Conservation (phyloP, 2,113 vertebrate genomes). For the Ahaetulla prasina region DNA sequence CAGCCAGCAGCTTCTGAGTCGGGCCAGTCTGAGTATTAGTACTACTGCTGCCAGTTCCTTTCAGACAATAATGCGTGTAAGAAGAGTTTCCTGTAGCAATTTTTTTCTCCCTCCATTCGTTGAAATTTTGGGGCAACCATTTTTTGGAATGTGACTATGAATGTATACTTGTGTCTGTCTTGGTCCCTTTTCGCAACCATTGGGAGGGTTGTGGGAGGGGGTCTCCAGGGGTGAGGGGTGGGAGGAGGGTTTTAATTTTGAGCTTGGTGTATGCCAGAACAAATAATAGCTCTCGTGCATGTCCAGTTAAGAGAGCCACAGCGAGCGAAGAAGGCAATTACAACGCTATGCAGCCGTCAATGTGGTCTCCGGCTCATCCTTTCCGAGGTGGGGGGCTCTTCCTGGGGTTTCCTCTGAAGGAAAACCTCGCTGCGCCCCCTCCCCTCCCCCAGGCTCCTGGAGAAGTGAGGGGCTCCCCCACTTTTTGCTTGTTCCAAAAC, state of each 20-base stretch:
- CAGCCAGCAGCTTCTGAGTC: background rate
- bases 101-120: too few relatives aligned
- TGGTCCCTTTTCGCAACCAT: background rate
- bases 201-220: background rate
- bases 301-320: background rate
- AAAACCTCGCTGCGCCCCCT: background rate
- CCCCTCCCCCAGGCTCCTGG: background rate
- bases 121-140: background rate
- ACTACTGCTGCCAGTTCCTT: background rate
- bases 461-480: background rate
- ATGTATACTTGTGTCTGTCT: background rate
- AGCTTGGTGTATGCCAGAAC: background rate
- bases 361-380: too few relatives aligned
- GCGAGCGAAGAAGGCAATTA: background rate
- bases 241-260: background rate
- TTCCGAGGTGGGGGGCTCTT: background rate
- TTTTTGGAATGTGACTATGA: constrained; percentile 13
- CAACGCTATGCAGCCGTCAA: background rate
- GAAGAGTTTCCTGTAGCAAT: background rate
- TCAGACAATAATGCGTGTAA: background rate
- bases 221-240: background rate
- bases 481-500: background rate
- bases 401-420: background rate
- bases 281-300: background rate
- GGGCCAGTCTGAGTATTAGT: background rate